Base-by-base conservation (phyloP, 30 jellyfish, hydroid and myxozoan genomes). In the Chrysaora quinquecirrha region DNA sequence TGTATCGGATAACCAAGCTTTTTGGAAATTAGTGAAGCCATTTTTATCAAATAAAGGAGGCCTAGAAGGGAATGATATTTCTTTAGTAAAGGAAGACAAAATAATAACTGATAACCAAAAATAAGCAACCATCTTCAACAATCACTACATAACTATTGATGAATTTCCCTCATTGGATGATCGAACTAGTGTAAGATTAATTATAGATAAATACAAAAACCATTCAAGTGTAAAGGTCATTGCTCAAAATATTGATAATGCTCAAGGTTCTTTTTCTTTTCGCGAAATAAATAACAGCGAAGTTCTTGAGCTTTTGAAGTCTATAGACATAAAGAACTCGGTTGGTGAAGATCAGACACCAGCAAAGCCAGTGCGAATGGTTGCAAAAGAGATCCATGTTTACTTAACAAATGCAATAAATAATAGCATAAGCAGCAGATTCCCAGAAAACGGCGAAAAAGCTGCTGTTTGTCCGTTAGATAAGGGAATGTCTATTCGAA, bases 381-480 rank as follows among this genome's bases (percentile, higher is more conserved):
- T 43, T 9, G 16, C 9, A 9, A 16, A 43, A 43, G 58, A 43
- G 58, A 43, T 43, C 58, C 58, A 43, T 43, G 58, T 43, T 43
- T 67, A 48, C 60, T 46, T 70, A 70, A 70, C 82, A 70, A 30
- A 70, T 34, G 82, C 82, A 32, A 70, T 70, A 19, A 70, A 30
- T 54, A 70, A 27, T 19, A 70, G 82, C 66, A 70, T 70, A 11
- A 28, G 61, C 82, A 12, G 68, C 30, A 38, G 23, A 27, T 70
- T 30, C 47, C 82, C 82, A 27, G 47, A 38, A 38, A 70, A 38
- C 12, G 82, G 25, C 61, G 33, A 70, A 34, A 48, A 54, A 32
- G 82, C 82, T 28, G 66, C 73, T 14, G 82, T 70, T 27, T 27
- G 64, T 22, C 82, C 74, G 24, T 30, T 70, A 30, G 82, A 70